Conservation (phyloP, 2,113 vertebrate species). For the Phyllostomus discolor region DNA sequence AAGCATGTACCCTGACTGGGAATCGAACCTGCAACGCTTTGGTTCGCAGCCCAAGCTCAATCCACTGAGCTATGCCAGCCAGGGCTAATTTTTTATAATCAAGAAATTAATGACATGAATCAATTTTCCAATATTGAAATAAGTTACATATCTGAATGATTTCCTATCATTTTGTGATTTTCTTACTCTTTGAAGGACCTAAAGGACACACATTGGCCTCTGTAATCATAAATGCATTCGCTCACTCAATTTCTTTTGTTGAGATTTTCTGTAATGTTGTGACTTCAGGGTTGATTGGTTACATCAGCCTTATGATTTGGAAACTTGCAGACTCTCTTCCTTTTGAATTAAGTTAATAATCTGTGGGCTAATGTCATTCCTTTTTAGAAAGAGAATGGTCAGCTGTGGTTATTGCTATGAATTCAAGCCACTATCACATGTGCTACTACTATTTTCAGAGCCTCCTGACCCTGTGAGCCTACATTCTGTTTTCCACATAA, state of each 20-base stretch:
- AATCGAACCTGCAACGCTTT: too few species aligned
- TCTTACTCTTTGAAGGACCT: not conserved
- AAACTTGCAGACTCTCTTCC: not conserved
- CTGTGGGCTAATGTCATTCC: not conserved
- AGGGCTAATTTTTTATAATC: not conserved
- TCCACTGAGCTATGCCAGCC: too few species aligned
- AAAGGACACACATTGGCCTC: not conserved
- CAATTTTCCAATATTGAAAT: not conserved
- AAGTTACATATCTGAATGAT: not conserved
- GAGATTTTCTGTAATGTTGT: not conserved
- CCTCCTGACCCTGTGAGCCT: not conserved
- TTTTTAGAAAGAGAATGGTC: not conserved
- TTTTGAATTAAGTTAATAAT: not conserved
- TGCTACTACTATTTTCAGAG: not conserved
- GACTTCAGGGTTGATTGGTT: not conserved
- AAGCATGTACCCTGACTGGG: too few species aligned
- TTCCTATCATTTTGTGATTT: not conserved
- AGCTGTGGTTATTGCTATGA: not conserved
- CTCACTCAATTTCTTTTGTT: not conserved
- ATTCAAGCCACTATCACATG: not conserved
- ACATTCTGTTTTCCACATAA: not conserved
- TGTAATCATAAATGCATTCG: not conserved
- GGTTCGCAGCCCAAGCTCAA: too few species aligned
- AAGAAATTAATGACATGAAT: not conserved
- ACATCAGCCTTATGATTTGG: not conserved